Percentiles rank a stretch among this genome's conserved stretches.
Conservation (phyloP, 2,113 vertebrate species). For the Gallinago undulata region DNA sequence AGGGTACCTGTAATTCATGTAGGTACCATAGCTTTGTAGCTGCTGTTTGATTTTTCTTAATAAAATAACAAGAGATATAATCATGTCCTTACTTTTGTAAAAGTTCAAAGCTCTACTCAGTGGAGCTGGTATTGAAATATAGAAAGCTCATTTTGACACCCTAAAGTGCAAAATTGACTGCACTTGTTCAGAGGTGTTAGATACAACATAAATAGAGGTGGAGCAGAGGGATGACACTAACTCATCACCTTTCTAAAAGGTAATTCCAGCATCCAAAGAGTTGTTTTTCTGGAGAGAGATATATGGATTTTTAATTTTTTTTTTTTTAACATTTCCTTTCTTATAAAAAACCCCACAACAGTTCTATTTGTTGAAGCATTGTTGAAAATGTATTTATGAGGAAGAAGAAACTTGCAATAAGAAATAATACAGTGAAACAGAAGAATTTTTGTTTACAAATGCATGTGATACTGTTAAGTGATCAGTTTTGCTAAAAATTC, state of each 20-base stretch:
- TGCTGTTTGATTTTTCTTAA: constrained; percentile 7
- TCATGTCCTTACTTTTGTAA: neutral
- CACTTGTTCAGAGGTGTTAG: neutral
- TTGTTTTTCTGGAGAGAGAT: neutral
- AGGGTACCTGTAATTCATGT: neutral
- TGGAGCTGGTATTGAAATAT: neutral
- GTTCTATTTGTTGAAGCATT: neutral
- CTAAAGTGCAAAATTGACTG: neutral
- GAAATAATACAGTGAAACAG: neutral
- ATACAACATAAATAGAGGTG: neutral
- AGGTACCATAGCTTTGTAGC: neutral
- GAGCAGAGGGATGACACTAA: neutral
- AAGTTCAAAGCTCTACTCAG: neutral
- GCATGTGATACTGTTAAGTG: neutral
- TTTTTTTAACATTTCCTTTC: neutral
- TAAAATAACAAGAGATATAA: neutral
- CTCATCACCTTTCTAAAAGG: neutral
- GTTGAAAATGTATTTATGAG: neutral
- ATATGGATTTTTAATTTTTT: neutral
- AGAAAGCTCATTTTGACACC: neutral
- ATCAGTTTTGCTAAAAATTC: neutral
- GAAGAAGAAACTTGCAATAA: neutral
- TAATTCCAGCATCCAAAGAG: neutral
- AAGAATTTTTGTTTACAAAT: neutral
- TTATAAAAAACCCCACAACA: neutral